Percentiles rank a stretch among this genome's conserved stretches.
phyloP scores from a whole-genome alignment of 2,888 invertebrate genomes.

The Odontomyia ornata region DNA sequence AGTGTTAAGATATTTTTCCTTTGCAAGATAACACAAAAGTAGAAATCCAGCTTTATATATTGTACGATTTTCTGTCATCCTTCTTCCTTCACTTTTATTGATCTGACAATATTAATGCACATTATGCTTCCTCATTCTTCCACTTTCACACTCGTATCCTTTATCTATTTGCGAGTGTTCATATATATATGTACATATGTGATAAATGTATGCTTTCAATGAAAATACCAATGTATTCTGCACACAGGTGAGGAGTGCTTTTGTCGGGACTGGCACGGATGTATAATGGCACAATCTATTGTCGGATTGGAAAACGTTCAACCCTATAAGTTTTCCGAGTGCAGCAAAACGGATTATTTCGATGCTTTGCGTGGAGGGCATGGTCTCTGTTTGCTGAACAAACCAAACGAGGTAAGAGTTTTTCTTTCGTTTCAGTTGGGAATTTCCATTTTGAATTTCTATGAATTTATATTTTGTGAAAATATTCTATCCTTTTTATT shows the following conservation, averaged over 20 bases:
- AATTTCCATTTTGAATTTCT: too few species aligned
- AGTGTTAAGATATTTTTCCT: background rate
- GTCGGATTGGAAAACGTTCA: constrained; percentile 91
- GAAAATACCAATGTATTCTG: background rate
- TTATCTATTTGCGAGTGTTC: background rate
- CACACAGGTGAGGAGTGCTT: constrained; percentile 79
- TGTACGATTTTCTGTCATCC: background rate
- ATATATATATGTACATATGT: background rate
- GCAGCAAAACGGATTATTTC: constrained; percentile 91
- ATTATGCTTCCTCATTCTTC: constrained; percentile 2
- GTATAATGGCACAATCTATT: constrained; percentile 94
- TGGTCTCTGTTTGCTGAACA: constrained; percentile 91
- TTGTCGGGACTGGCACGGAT: constrained; percentile 95
- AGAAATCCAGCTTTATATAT: background rate
- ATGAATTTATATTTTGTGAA: too few species aligned
- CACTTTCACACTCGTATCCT: background rate
- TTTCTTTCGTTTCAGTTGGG: background rate
- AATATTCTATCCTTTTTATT: too few species aligned
- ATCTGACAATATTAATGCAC: constrained; percentile 10
- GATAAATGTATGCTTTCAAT: constrained; percentile 2
- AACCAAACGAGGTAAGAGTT: constrained; percentile 84
- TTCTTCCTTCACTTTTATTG: background rate
- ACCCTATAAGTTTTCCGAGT: constrained; percentile 96
- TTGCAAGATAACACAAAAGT: background rate
- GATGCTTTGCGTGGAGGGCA: constrained; percentile 86